These are phyloP conservation scores for Dysdera silvatica DNA, from an alignment of 1,140 invertebrate genomes.

Conservation along the genomic window DNA sequence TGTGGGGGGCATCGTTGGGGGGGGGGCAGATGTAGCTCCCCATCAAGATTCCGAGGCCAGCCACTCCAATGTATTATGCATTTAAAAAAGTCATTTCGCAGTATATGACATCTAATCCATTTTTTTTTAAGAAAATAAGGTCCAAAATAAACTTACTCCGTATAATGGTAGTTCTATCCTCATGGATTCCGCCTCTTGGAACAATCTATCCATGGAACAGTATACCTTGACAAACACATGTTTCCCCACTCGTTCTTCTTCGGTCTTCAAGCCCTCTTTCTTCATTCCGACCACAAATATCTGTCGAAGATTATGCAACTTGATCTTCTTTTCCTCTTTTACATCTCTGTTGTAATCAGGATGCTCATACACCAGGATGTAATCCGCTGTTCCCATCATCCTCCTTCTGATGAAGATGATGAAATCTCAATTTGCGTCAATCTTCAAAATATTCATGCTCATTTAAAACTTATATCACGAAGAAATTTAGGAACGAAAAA, in stretches of 20 bases:
- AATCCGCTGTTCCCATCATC: constrained; percentile 1
- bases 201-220: constrained; percentile 40
- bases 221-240: constrained; percentile 39
- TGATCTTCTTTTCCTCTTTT: not conserved
- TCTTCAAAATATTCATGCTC: too few species aligned
- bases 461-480: too few species aligned
- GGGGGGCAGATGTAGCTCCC: too few species aligned
- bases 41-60: too few species aligned
- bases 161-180: constrained; percentile 42
- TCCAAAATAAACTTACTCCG: constrained; percentile 25
- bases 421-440: too few species aligned
- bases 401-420: too few species aligned
- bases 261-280: constrained; percentile 32
- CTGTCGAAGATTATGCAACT: constrained; percentile 13
- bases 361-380: constrained; percentile 21
- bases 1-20: too few species aligned
- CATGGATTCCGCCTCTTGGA: constrained; percentile 41
- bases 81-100: too few species aligned
- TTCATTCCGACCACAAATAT: constrained; percentile 32
- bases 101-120: too few species aligned
- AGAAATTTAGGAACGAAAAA: too few species aligned
- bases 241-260: constrained; percentile 35
- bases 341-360: not conserved
- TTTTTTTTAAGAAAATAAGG: too few species aligned
- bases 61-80: too few species aligned